These are phyloP conservation scores for Hyposoter dolosus DNA, from an alignment of 2,888 invertebrate species.

Conservation along the genomic window DNA sequence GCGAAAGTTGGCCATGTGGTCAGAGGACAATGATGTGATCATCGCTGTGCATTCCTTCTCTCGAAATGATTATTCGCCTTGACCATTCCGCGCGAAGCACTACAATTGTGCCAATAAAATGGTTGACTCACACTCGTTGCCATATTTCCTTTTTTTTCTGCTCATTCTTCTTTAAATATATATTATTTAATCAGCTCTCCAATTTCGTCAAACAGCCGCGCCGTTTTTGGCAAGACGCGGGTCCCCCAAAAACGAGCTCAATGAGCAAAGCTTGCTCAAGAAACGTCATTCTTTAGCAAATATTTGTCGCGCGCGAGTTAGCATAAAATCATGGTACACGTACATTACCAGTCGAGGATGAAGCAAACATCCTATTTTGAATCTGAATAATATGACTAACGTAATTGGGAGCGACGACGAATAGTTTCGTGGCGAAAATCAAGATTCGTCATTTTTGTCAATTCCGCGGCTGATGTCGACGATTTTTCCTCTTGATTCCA, in stretches of 20 bases:
- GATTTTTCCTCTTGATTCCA: neutral
- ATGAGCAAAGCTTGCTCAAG: constrained; percentile 42
- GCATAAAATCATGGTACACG: constrained; percentile 19
- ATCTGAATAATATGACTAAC: constrained; percentile 35
- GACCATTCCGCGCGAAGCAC: constrained; percentile 32
- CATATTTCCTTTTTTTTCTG: neutral
- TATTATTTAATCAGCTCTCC: constrained; percentile 43
- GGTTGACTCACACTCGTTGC: constrained; percentile 43
- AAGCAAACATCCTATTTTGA: constrained; percentile 12
- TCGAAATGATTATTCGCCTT: constrained; percentile 45
- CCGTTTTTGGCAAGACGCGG: constrained; percentile 56
- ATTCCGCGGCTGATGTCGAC: neutral
- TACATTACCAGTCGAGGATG: constrained; percentile 1
- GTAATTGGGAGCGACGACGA: constrained; percentile 12
- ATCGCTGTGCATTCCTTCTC: constrained; percentile 40
- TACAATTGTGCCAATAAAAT: constrained; percentile 47
- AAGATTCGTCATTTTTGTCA: neutral
- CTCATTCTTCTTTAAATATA: neutral
- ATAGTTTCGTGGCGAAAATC: neutral
- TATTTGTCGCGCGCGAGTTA: constrained; percentile 31
- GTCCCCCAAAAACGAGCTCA: constrained; percentile 25
- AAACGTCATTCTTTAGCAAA: constrained; percentile 34
- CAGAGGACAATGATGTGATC: constrained; percentile 26
- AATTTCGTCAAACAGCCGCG: constrained; percentile 18
- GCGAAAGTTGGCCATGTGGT: constrained; percentile 14